These are phyloP conservation scores for Butorides virescens DNA, from an alignment of 2,113 vertebrate species.

Conservation along the genomic window DNA sequence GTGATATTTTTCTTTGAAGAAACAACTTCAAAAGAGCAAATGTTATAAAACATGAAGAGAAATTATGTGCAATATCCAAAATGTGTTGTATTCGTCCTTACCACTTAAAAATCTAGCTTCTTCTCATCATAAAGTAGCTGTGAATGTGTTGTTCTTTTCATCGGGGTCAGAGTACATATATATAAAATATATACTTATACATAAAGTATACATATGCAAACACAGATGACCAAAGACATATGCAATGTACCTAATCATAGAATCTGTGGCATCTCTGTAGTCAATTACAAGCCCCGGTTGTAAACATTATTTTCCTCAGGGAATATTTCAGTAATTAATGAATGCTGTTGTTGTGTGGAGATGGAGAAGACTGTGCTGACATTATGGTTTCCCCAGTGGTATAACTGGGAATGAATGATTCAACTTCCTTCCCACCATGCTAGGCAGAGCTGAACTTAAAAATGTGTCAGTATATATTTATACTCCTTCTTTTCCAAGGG, in stretches of 20 bases:
- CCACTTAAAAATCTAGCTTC: not conserved
- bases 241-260: not conserved
- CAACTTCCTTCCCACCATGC: not conserved
- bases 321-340: slow-evolving; percentile 22
- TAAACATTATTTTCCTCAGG: not conserved
- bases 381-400: slow-evolving; percentile 38
- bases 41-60: not conserved
- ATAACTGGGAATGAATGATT: not conserved
- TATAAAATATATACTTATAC: not conserved
- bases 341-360: not conserved
- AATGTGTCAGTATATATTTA: slow-evolving; percentile 60
- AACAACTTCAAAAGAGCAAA: not conserved
- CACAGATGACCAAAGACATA: not conserved
- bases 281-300: not conserved
- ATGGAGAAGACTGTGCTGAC: slow-evolving; percentile 16
- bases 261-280: not conserved
- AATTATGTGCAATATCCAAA: not conserved
- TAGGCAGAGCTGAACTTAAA: slow-evolving; percentile 24
- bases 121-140: not conserved
- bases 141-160: not conserved
- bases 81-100: not conserved
- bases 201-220: not conserved
- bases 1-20: not conserved
- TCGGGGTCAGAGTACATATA: not conserved
- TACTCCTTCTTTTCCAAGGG: slow-evolving; percentile 37